A percentile compares a stretch with the other conserved stretches of the same genome.
These are phyloP conservation scores for Hephaestus fuliginosus DNA, from an alignment of 2,797 vertebrate genomes.

Conservation along the genomic window DNA sequence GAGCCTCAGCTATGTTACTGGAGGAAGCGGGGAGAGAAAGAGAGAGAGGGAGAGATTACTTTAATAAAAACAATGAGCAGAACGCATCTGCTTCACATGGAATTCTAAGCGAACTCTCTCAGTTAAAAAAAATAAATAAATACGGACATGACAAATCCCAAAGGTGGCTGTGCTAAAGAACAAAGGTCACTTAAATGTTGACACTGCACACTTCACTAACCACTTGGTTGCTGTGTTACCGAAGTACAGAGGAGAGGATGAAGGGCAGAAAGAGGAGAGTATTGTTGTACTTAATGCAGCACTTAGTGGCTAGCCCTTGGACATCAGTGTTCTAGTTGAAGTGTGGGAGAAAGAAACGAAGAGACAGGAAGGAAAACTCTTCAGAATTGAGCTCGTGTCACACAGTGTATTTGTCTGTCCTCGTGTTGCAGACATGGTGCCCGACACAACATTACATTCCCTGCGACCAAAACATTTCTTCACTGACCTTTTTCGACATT, in stretches of 20 bases:
- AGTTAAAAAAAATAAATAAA: conserved; percentile 27
- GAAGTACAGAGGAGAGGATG: conserved; percentile 40
- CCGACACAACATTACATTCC: background rate
- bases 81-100: background rate
- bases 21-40: background rate
- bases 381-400: background rate
- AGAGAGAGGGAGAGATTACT: conserved; percentile 17
- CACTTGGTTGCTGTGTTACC: conserved; percentile 30
- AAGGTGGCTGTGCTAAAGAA: conserved; percentile 46
- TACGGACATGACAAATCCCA: conserved; percentile 43
- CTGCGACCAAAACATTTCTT: background rate
- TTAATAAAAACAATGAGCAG: conserved; percentile 28
- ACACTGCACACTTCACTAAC: conserved; percentile 58
- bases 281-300: conserved; percentile 55
- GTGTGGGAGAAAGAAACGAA: conserved; percentile 25
- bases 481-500: background rate
- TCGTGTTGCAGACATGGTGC: too few relatives aligned
- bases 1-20: conserved; percentile 97
- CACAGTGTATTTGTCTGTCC: background rate
- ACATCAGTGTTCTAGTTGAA: conserved; percentile 52
- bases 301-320: conserved; percentile 51
- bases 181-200: conserved; percentile 59
- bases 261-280: conserved; percentile 44
- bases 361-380: conserved; percentile 9
- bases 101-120: conserved; percentile 17